Evolutionary conservation across 2,888 invertebrate genomes (phyloP).

Genomic region (Bombyx huttoni): DNA sequence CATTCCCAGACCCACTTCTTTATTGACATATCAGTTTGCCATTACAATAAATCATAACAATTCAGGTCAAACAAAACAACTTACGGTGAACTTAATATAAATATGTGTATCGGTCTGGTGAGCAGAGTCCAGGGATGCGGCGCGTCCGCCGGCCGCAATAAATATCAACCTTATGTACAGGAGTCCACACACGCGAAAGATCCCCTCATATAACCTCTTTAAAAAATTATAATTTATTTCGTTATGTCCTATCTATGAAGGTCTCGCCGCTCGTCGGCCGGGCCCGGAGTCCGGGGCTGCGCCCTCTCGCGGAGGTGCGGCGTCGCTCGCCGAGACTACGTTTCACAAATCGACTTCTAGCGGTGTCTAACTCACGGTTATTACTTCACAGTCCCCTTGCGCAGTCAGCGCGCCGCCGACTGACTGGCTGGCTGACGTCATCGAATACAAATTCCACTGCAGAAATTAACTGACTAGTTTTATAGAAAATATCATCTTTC

Average conservation of each 20-base stretch:
- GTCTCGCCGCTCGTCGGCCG: conserved; percentile 22
- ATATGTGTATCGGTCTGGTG: conserved; percentile 60
- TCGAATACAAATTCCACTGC: neutral
- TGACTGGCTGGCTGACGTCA: neutral
- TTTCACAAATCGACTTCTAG: neutral
- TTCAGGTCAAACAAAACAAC: conserved; percentile 71
- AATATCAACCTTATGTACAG: conserved; percentile 68
- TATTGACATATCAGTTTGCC: conserved; percentile 72
- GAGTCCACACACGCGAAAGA: conserved; percentile 53
- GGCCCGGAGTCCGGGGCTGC: no score
- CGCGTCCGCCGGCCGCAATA: conserved; percentile 45
- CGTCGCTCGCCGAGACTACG: neutral
- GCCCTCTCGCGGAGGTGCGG: neutral
- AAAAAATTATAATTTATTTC: conserved; percentile 68
- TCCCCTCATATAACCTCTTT: conserved; percentile 52
- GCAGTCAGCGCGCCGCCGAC: neutral
- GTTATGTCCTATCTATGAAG: conserved; percentile 69
- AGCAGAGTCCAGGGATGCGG: conserved; percentile 29
- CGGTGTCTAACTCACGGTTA: neutral
- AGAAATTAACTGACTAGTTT: neutral
- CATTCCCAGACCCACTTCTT: conserved; percentile 71
- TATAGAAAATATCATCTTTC: neutral
- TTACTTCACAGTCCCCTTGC: neutral
- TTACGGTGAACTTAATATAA: conserved; percentile 67
- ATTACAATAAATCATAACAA: conserved; percentile 72